Conservation (phyloP, 2,888 invertebrate species). For the Papilio protenor region DNA sequence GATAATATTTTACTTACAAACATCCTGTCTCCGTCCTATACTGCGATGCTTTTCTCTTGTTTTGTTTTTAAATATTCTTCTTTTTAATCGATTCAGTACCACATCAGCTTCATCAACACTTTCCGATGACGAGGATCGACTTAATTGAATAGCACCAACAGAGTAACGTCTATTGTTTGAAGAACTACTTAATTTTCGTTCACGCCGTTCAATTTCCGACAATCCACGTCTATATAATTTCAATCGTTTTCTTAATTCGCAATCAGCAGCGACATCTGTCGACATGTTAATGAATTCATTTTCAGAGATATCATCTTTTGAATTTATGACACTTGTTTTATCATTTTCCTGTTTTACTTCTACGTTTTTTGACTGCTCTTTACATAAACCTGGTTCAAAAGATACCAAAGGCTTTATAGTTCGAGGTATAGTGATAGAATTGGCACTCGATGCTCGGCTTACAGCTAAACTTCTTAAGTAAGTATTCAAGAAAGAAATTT, state of each 20-base stretch:
- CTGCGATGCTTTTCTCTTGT: conserved; percentile 75
- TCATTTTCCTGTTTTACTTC: conserved; percentile 36
- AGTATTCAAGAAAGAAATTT: conserved; percentile 80
- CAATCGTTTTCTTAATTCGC: conserved; percentile 79
- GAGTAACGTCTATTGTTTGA: conserved; percentile 73
- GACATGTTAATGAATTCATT: conserved; percentile 75
- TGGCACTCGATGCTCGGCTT: conserved; percentile 72
- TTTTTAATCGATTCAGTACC: conserved; percentile 78
- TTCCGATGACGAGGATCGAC: conserved; percentile 78
- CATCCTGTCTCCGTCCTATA: conserved; percentile 67
- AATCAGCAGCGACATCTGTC: conserved; percentile 74
- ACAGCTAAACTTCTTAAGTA: conserved; percentile 81
- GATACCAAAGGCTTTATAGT: conserved; percentile 49
- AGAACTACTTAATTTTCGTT: conserved; percentile 59
- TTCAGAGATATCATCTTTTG: conserved; percentile 66
- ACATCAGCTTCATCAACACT: conserved; percentile 82
- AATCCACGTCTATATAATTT: conserved; percentile 81
- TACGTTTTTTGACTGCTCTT: neutral
- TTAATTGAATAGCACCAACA: conserved; percentile 62
- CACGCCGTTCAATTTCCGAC: conserved; percentile 72
- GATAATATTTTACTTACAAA: conserved; percentile 59
- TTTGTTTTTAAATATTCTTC: conserved; percentile 81
- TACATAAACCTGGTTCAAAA: neutral
- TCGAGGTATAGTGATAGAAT: conserved; percentile 70
- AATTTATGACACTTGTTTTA: conserved; percentile 57